A percentile compares a stretch with the other conserved stretches of the same genome.
Evolutionary conservation across 1,140 invertebrate genomes (phyloP).

Genomic region (Drosophila watanabei): DNA sequence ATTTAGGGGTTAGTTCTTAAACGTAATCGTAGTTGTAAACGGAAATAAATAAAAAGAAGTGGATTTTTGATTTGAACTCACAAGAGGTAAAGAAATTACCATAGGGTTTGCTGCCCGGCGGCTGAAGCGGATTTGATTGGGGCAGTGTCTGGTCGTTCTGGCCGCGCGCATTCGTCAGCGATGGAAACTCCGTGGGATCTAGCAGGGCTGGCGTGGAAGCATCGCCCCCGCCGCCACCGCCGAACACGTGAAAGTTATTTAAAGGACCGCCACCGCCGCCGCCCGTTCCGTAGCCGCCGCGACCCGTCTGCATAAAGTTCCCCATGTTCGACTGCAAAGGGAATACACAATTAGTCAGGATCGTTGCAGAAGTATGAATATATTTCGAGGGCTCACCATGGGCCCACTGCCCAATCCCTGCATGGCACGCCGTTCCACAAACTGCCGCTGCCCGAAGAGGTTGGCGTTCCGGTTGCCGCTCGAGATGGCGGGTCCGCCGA

Average conservation of each 20-base stretch:
- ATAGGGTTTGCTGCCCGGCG: constrained; percentile 95
- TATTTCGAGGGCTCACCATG: constrained; percentile 64
- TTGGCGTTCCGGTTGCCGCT: constrained; percentile 87
- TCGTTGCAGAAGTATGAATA: background rate
- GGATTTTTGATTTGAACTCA: constrained; percentile 85
- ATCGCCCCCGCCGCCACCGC: constrained; percentile 87
- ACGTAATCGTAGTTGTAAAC: constrained; percentile 50
- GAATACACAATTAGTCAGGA: constrained; percentile 16
- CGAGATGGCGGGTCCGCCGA: constrained; percentile 86
- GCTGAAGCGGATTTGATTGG: constrained; percentile 91
- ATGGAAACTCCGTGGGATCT: constrained; percentile 96
- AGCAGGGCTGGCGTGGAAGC: constrained; percentile 93
- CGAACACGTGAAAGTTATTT: constrained; percentile 92
- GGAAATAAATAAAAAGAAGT: constrained; percentile 72
- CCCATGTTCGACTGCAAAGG: constrained; percentile 82
- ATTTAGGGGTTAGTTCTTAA: constrained; percentile 33
- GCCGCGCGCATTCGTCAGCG: constrained; percentile 92
- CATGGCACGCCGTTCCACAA: constrained; percentile 92
- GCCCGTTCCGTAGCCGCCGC: constrained; percentile 89
- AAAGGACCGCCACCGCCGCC: constrained; percentile 86
- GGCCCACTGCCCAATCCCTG: constrained; percentile 86
- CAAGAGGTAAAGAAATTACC: constrained; percentile 88
- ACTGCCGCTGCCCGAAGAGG: constrained; percentile 90
- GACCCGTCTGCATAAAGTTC: constrained; percentile 84
- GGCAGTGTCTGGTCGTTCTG: constrained; percentile 91